Base-by-base conservation (phyloP, 1,140 invertebrate genomes). In the Alviniconcha marisindica region DNA sequence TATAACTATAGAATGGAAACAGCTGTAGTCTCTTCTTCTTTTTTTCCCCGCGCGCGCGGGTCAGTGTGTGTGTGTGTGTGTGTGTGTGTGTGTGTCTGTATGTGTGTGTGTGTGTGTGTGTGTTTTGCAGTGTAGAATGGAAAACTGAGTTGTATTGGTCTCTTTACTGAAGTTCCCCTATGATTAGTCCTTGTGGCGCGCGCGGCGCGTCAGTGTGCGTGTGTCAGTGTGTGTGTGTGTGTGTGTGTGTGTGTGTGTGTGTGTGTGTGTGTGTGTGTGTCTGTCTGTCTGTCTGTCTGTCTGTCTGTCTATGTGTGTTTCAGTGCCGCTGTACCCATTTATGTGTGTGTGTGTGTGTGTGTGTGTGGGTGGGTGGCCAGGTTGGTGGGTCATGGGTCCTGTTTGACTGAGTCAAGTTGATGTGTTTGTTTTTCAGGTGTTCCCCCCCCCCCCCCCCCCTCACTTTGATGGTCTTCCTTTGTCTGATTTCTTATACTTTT, bases 201-300 rank as follows among this genome's bases (percentile, higher is more conserved):
- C n/a, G n/a, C n/a, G n/a, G n/a, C n/a, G n/a, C n/a, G n/a, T n/a
- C n/a, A n/a, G n/a, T n/a, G n/a, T n/a, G n/a, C n/a, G n/a, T n/a
- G n/a, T 7, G 7, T n/a, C 60, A 66, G 60, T 66, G 60, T 66
- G 60, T 66, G 60, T 66, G 60, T 66, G 60, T 66, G 14, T 66
- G 60, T 66, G 60, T 66, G 60, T 66, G 60, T 66, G 28, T 66
- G 28, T 66, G 28, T 66, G 28, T 66, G 60, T 66, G 60, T 66
- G 60, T 66, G 60, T 66, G 60, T 66, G 60, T 66, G 60, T 66
- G 60, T 66, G 60, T 66, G 60, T 66, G 60, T 66, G 60, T 66
- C 10, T 66, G 60, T 66, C 10, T 66, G 60, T 66, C 10, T 66
- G 60, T 66, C 10, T 28, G 60, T 66, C 10, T 28, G 60, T 66